A percentile compares a stretch with the other conserved stretches of the same genome.
Evolutionary conservation across 2,888 invertebrate species (phyloP).

Genomic region (Diplazon laetatorius): DNA sequence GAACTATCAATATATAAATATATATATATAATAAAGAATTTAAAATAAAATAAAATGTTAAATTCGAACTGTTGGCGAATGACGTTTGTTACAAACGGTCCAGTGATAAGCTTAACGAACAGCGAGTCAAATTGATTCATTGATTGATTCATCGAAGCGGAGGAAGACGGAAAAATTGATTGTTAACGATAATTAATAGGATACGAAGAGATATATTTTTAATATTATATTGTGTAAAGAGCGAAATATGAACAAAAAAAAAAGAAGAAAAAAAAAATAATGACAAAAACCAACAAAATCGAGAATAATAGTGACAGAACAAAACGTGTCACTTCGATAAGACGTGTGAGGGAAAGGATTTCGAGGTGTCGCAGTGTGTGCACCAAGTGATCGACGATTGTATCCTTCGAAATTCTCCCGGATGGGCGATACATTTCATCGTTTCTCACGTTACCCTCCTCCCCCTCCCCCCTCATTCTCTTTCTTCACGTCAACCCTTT

Average conservation of each 20-base stretch:
- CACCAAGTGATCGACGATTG: constrained; percentile 44
- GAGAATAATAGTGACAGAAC: constrained; percentile 3
- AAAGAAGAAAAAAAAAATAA: constrained; percentile 8
- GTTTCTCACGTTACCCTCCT: constrained; percentile 43
- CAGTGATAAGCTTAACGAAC: constrained; percentile 44
- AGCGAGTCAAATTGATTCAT: constrained; percentile 65
- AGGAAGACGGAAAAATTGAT: constrained; percentile 64
- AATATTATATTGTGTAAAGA: constrained; percentile 70
- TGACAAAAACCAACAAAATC: too few species aligned
- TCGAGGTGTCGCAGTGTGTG: constrained; percentile 42
- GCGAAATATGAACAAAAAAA: constrained; percentile 44
- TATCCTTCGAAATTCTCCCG: constrained; percentile 36
- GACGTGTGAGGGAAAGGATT: constrained; percentile 39
- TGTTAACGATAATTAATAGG: constrained; percentile 70
- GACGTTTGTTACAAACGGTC: constrained; percentile 27
- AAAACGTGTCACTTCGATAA: background rate
- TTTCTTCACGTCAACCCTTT: background rate
- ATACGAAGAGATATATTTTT: constrained; percentile 77
- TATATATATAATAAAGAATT: constrained; percentile 1
- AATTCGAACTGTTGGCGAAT: constrained; percentile 10
- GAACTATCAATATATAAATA: constrained; percentile 10
- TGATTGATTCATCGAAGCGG: too few species aligned
- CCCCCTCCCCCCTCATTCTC: constrained; percentile 14
- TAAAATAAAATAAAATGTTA: too few species aligned
- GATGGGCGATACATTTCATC: constrained; percentile 26